These are phyloP conservation scores for Lichenostomus cassidix DNA, from an alignment of 2,113 vertebrate genomes.

Conservation along the genomic window DNA sequence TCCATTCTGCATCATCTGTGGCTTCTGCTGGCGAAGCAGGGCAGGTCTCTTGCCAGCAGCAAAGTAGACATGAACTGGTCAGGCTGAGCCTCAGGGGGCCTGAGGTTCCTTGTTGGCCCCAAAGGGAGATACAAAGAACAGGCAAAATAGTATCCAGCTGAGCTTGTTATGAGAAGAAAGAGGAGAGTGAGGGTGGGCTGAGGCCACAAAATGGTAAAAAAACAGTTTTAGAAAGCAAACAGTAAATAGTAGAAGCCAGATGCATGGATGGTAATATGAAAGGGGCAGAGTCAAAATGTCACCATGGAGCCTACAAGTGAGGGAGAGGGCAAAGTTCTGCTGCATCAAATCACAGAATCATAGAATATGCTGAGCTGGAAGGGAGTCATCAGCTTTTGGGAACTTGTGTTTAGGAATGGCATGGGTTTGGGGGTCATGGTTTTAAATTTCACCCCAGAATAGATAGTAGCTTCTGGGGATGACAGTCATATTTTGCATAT, in stretches of 20 bases:
- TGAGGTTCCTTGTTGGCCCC: not conserved
- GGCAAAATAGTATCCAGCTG: not conserved
- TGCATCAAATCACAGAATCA: not conserved
- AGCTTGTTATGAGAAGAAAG: not conserved
- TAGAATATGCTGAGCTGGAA: not conserved
- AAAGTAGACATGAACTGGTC: not conserved
- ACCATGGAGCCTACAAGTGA: not conserved
- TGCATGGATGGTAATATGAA: not conserved
- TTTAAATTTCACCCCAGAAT: not conserved
- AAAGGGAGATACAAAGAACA: not conserved
- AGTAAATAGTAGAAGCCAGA: not conserved
- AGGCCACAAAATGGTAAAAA: not conserved
- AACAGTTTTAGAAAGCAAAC: not conserved
- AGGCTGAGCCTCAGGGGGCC: not conserved
- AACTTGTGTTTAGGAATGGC: not conserved
- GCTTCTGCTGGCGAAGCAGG: not conserved
- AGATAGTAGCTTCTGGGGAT: not conserved
- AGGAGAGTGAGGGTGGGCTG: not conserved
- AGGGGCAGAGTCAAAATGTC: not conserved
- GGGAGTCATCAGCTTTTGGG: not conserved
- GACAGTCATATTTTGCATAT: not conserved
- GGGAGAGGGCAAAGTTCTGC: not conserved
- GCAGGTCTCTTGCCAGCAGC: not conserved
- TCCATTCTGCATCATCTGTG: not conserved
- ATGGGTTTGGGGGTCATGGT: not conserved